A percentile compares a stretch with the other conserved stretches of the same genome.
Evolutionary conservation across 2,113 vertebrate species (phyloP).

Genomic region (Numenius arquata): DNA sequence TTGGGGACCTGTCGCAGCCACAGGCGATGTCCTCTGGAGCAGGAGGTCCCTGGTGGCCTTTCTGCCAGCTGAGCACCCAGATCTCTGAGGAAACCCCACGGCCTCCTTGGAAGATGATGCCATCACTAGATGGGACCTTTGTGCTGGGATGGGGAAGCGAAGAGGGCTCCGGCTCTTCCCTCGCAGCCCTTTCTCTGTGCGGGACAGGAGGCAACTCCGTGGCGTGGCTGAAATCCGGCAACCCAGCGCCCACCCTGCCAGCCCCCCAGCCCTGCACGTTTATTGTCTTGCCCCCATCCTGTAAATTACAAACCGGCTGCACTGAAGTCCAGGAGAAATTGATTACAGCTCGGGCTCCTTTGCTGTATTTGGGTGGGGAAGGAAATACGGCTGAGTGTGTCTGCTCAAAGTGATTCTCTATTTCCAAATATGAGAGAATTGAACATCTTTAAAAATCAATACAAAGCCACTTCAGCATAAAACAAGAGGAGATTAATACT

Average conservation of each 20-base stretch:
- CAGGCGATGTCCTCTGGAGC: accelerated
- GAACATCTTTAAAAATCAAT: slow-evolving; percentile 61
- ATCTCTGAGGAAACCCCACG: accelerated
- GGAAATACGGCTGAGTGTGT: not conserved
- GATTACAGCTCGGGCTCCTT: not conserved
- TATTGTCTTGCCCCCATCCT: not conserved
- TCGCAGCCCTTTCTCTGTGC: not conserved
- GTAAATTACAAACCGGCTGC: not conserved
- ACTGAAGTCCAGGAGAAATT: not conserved
- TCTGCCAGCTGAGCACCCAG: not conserved
- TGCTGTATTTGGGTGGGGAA: not conserved
- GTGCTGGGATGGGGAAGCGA: not conserved
- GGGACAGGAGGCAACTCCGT: not conserved
- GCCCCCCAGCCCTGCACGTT: not conserved
- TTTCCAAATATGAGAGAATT: slow-evolving; percentile 34
- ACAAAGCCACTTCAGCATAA: slow-evolving; percentile 31
- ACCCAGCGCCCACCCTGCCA: not conserved
- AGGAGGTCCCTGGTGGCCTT: not conserved
- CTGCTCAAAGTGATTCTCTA: not conserved
- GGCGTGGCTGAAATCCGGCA: accelerated
- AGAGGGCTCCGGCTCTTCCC: accelerated
- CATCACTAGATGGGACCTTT: not conserved
- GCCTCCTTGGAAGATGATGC: not conserved
- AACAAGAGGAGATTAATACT: slow-evolving; percentile 49
- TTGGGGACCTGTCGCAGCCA: accelerated